Percentiles rank a stretch among this genome's conserved stretches.
Conservation (phyloP, 1,140 invertebrate genomes). For the Pseudoatta argentina region DNA sequence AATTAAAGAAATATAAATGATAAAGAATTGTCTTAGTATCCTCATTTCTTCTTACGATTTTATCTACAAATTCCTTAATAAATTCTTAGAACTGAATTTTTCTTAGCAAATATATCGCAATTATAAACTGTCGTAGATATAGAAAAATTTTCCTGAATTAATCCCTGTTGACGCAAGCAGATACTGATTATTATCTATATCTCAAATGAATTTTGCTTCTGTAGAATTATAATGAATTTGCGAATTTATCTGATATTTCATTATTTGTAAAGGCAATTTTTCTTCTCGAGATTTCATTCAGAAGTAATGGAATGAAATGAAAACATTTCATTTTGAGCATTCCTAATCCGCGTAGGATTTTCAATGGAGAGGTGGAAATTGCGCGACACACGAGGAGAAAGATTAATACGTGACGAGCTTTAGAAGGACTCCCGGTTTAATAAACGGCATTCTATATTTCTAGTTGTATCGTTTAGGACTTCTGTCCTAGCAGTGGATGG, state of each 20-base stretch:
- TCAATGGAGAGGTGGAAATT: conserved; percentile 19
- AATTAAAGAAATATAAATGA: neutral
- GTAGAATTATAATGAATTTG: conserved; percentile 19
- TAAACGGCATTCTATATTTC: neutral
- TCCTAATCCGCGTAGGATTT: neutral
- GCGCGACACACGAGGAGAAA: neutral
- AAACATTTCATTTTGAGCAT: conserved; percentile 3
- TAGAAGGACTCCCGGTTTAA: neutral
- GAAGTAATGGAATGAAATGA: neutral
- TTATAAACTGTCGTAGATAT: neutral
- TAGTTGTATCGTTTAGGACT: conserved; percentile 43
- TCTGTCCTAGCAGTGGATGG: neutral
- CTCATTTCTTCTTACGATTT: too few species aligned
- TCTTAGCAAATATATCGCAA: neutral
- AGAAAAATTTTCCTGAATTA: neutral
- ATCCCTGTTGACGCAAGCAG: neutral
- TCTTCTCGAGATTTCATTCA: neutral
- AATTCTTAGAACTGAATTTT: too few species aligned
- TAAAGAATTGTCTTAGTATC: neutral
- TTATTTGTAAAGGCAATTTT: conserved; percentile 25
- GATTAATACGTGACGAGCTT: conserved; percentile 43
- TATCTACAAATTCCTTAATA: too few species aligned
- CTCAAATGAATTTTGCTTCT: neutral
- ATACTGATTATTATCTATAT: neutral
- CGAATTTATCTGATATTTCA: neutral